phyloP scores from a whole-genome alignment of 2,888 invertebrate species.

The Aricia artaxerxes region DNA sequence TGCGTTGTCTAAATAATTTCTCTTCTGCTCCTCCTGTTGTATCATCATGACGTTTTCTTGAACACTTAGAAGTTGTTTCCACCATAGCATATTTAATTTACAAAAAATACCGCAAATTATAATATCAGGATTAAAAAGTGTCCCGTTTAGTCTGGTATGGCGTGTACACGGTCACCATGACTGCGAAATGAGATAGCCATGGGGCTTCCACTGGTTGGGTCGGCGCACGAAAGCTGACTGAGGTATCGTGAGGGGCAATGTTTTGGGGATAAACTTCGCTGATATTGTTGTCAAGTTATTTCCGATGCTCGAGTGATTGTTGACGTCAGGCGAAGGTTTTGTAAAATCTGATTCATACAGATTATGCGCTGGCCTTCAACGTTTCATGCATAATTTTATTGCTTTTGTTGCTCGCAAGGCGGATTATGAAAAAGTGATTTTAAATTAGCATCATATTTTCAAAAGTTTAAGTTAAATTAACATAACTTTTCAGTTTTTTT shows the following conservation, averaged over 20 bases:
- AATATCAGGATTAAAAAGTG: conserved; percentile 24
- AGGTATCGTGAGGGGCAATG: conserved; percentile 59
- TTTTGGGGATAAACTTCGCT: conserved; percentile 62
- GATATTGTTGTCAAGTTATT: conserved; percentile 60
- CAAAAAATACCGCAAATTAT: not conserved
- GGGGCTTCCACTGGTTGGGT: conserved; percentile 53
- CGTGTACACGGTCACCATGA: conserved; percentile 62
- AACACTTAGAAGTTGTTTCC: conserved; percentile 70
- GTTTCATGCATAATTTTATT: conserved; percentile 18
- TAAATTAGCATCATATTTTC: not conserved
- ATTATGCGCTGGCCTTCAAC: conserved; percentile 28
- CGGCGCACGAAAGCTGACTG: conserved; percentile 68
- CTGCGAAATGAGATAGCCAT: conserved; percentile 53
- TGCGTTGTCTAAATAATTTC: conserved; percentile 61
- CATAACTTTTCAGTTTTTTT: not conserved
- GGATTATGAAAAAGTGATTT: not conserved
- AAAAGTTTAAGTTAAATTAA: not conserved
- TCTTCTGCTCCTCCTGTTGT: conserved; percentile 66
- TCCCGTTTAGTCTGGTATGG: conserved; percentile 46
- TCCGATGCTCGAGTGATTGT: conserved; percentile 60
- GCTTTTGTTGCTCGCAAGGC: not conserved
- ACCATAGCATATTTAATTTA: conserved; percentile 71
- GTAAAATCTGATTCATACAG: conserved; percentile 24
- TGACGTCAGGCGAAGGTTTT: conserved; percentile 26
- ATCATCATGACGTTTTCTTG: conserved; percentile 67